Evolutionary conservation across 1,140 invertebrate genomes (phyloP).

Genomic region (Pomacea maculata): DNA sequence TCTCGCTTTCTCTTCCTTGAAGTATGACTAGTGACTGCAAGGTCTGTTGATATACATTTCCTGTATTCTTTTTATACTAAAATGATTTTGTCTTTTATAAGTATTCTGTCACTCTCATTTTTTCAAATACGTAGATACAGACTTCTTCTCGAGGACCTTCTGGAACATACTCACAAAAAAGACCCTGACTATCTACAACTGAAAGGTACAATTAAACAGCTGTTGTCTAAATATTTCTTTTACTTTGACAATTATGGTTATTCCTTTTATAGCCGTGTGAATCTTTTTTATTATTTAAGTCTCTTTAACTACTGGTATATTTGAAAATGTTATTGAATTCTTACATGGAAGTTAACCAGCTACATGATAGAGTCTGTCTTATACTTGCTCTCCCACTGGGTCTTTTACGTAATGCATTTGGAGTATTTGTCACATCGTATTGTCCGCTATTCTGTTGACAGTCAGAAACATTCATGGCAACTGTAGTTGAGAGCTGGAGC

Average conservation of each 20-base stretch:
- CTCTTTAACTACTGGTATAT: too few species aligned
- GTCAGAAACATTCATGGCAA: too few species aligned
- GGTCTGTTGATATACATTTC: too few species aligned
- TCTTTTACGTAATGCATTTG: neutral
- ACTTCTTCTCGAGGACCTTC: conserved; percentile 75
- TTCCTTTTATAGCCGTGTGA: neutral
- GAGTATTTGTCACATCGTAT: neutral
- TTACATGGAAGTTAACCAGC: neutral
- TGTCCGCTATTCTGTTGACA: too few species aligned
- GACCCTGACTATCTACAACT: conserved; percentile 71
- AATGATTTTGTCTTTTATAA: too few species aligned
- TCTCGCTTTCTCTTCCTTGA: too few species aligned
- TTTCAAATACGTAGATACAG: conserved; percentile 68
- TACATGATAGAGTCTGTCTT: neutral
- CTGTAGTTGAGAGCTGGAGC: too few species aligned
- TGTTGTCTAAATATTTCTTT: neutral
- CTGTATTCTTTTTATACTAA: too few species aligned
- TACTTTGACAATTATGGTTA: neutral
- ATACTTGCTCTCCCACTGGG: neutral
- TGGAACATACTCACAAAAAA: conserved; percentile 71
- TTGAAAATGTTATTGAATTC: neutral
- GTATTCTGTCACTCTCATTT: too few species aligned
- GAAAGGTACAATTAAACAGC: conserved; percentile 42
- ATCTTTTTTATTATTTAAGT: too few species aligned
- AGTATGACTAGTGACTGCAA: too few species aligned